These are phyloP conservation scores for Chrysemys picta DNA, from an alignment of 2,113 vertebrate species.

Conservation along the genomic window DNA sequence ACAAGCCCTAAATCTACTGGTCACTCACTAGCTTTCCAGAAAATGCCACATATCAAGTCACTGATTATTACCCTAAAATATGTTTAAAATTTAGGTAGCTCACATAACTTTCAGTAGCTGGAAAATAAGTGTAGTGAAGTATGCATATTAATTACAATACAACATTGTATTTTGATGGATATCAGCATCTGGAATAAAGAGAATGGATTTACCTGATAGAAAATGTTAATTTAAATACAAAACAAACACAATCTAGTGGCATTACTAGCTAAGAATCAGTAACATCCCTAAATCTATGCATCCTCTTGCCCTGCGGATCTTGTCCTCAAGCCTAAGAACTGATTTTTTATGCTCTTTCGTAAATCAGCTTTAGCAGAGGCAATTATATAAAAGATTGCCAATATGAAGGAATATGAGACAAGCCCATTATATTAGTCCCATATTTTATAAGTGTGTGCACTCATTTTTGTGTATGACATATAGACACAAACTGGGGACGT, in stretches of 20 bases:
- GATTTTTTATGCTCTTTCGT: background rate
- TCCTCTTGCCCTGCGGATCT: background rate
- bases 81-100: background rate
- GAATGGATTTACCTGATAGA: background rate
- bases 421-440: fast-evolving
- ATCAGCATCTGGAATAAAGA: background rate
- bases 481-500: fast-evolving
- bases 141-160: fast-evolving
- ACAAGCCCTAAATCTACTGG: background rate
- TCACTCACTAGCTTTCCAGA: background rate
- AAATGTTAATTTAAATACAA: background rate
- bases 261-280: background rate
- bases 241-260: background rate
- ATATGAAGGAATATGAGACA: fast-evolving
- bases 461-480: fast-evolving
- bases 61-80: background rate
- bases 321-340: background rate
- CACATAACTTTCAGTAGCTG: background rate
- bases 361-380: background rate
- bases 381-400: background rate
- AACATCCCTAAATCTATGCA: background rate
- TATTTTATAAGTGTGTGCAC: background rate
- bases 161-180: background rate
- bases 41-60: slow-evolving; percentile 1
- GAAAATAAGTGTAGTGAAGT: background rate